These are phyloP conservation scores for Chroicocephalus ridibundus DNA, from an alignment of 2,113 vertebrate species.

Conservation along the genomic window DNA sequence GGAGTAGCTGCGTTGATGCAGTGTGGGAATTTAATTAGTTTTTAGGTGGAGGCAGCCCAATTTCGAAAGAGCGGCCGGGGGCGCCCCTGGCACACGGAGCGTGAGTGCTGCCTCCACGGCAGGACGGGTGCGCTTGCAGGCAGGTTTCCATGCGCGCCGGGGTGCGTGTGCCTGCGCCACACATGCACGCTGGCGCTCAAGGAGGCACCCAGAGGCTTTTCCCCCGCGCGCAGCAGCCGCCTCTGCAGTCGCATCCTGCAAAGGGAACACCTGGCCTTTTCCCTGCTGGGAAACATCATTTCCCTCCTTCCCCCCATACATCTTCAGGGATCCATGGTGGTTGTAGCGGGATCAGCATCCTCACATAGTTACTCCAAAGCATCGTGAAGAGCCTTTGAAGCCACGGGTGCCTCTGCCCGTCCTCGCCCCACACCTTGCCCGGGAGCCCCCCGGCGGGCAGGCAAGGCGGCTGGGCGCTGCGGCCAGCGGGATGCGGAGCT, in stretches of 20 bases:
- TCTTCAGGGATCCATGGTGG: background rate
- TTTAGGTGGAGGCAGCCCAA: background rate
- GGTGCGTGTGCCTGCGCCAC: background rate
- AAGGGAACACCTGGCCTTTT: background rate
- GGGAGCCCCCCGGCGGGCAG: background rate
- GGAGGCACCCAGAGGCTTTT: background rate
- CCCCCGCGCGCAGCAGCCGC: too few species aligned
- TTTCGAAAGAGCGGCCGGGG: background rate
- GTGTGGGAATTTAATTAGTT: background rate
- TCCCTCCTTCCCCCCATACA: background rate
- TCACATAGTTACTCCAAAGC: background rate
- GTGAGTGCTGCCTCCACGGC: background rate
- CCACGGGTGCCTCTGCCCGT: rapidly evolving
- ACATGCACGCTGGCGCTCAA: rapidly evolving
- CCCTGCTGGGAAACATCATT: background rate
- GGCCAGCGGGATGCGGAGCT: background rate
- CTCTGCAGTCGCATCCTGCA: background rate
- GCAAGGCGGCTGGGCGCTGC: background rate
- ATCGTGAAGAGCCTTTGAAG: background rate
- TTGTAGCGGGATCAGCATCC: background rate
- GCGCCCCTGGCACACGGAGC: too few species aligned
- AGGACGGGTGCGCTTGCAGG: background rate
- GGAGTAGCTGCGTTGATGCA: background rate
- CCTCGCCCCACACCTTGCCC: rapidly evolving
- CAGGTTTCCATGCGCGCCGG: background rate